Evolutionary conservation across 92 coral and sea anemone genomes (phyloP), one percentile per base, ranked within the genome.

Genomic region (Siderastrea siderea): DNA sequence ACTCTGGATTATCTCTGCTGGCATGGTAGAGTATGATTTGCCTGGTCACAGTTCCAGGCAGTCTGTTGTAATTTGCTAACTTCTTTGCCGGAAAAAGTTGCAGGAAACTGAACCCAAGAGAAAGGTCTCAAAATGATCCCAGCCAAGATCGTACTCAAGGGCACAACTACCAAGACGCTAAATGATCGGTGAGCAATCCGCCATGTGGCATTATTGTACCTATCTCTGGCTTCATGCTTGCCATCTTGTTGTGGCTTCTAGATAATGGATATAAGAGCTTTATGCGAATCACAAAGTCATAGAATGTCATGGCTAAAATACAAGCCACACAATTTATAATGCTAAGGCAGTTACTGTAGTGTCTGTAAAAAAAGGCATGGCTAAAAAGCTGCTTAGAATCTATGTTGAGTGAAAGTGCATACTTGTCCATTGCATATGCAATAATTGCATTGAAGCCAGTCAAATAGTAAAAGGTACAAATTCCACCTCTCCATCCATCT

Each of bases 141-240:
- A 70, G 98, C 96, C 71, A 98, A 98, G 90, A 98, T 98, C 8
- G 94, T 98, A 72, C 94, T 98, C 54, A 98, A 98, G 92, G 91
- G 99, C 68, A 92, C 99, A 19, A 98, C 99, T 1, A 81, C 94
- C 86, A 96, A 98, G 95, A 94, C 98, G n/a, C 89, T 98, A 53
- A 98, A 96, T 93, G 99, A 98, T 89, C 98, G 99, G 99, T 98
- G 96, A 95, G 99, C 82, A 83, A 61, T 72, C 63, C 19, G 64
- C 75, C 68, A 77, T 78, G 90, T 86, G 90, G 91, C 77, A 57
- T 77, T 67, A 45, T 80, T 82, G 75, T 86, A 65, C 90, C 87
- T 85, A 75, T n/a, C 26, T 61, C 87, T 74, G 87, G 87, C 87
- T 84, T 89, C 91, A 73, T 89, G 83, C 91, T 74, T 89, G 86